phyloP scores from a whole-genome alignment of 1,140 invertebrate species.

The Drosophila orosa region DNA sequence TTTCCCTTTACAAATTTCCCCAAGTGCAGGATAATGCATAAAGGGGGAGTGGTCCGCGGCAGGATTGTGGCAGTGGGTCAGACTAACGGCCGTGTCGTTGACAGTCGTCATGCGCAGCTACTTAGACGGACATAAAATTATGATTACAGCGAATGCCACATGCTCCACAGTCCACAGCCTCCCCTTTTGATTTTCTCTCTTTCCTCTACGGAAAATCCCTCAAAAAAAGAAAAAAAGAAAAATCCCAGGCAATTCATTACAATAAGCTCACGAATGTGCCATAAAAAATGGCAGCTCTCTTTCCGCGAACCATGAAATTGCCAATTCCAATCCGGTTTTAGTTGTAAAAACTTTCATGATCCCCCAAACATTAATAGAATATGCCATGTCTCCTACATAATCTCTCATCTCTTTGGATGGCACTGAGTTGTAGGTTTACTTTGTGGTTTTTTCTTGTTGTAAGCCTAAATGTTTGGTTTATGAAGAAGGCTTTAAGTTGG shows the following conservation, averaged over 20 bases:
- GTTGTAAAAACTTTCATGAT: conserved; percentile 69
- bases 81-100: conserved; percentile 60
- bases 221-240: conserved; percentile 50
- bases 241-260: conserved; percentile 81
- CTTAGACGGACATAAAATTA: conserved; percentile 82
- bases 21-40: conserved; percentile 14
- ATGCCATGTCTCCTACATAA: conserved; percentile 44
- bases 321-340: conserved; percentile 76
- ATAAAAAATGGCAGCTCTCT: conserved; percentile 72
- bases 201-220: neutral
- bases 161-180: conserved; percentile 36
- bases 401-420: conserved; percentile 36
- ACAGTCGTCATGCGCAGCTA: conserved; percentile 77
- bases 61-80: conserved; percentile 9
- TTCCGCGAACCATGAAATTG: conserved; percentile 70
- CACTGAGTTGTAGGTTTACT: conserved; percentile 5
- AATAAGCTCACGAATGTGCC: conserved; percentile 84
- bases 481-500: neutral
- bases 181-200: neutral
- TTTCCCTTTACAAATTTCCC: conserved; percentile 2
- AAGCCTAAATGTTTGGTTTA: conserved; percentile 6
- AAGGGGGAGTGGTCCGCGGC: neutral
- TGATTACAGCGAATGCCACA: conserved; percentile 79
- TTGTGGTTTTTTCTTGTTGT: neutral
- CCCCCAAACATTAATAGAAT: conserved; percentile 46